A percentile compares a stretch with the other conserved stretches of the same genome.
Conservation (phyloP, 2,888 invertebrate genomes). For the Heliconius charithonia region DNA sequence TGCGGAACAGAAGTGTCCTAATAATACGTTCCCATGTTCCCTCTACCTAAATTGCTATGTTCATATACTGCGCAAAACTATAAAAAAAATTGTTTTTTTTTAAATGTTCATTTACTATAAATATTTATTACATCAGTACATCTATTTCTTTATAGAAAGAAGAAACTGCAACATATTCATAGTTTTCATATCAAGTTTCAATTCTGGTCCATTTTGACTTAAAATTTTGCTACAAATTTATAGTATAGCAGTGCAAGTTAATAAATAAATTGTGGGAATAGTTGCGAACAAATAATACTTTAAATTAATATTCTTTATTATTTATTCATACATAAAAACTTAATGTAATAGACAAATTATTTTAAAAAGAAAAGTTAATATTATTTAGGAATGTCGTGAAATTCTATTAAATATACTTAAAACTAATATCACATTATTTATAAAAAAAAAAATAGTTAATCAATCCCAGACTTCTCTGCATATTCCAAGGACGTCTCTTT, state of each 20-base stretch:
- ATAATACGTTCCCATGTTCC: too few species aligned
- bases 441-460: neutral
- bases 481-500: conserved; percentile 68
- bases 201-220: neutral
- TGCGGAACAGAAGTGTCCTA: too few species aligned
- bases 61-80: too few species aligned
- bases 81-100: too few species aligned
- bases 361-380: neutral
- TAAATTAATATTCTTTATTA: too few species aligned
- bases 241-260: neutral
- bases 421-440: conserved; percentile 58
- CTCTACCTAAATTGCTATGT: too few species aligned
- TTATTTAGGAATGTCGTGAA: neutral
- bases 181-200: neutral
- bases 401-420: conserved; percentile 40
- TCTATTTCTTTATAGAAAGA: too few species aligned
- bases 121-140: neutral
- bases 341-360: neutral
- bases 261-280: neutral
- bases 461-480: conserved; percentile 76
- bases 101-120: neutral
- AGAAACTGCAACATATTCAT: too few species aligned
- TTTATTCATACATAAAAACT: neutral
- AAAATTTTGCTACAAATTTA: neutral
- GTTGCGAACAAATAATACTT: too few species aligned